Percentiles rank a stretch among this genome's conserved stretches.
phyloP scores from a whole-genome alignment of 2,888 invertebrate genomes.

The Dinocampus coccinellae region DNA sequence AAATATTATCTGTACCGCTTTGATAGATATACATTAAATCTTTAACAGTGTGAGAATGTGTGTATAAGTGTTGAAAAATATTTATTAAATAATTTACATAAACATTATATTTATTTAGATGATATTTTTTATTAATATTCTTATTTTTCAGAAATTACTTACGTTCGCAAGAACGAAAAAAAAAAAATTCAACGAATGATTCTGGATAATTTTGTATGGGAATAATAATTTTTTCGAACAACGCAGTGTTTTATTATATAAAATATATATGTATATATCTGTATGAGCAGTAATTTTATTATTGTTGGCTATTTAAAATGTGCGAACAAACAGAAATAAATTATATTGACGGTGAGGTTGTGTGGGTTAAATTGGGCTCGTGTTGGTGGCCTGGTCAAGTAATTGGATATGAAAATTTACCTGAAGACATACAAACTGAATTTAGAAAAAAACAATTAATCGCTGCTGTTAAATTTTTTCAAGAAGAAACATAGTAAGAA shows the following conservation, averaged over 20 bases:
- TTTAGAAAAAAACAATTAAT: constrained; percentile 79
- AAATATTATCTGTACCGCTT: background rate
- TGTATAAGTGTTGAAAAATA: background rate
- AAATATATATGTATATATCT: background rate
- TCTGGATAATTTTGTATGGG: background rate
- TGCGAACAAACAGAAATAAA: constrained; percentile 78
- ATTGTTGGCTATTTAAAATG: constrained; percentile 70
- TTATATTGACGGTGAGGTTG: constrained; percentile 82
- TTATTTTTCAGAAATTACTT: too few relatives aligned
- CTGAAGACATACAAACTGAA: constrained; percentile 77
- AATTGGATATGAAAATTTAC: constrained; percentile 74
- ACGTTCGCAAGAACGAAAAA: too few relatives aligned
- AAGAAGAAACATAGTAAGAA: constrained; percentile 86
- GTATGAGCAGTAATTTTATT: background rate
- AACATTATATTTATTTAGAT: background rate
- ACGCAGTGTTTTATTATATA: constrained; percentile 21
- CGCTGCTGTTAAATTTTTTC: constrained; percentile 87
- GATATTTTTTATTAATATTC: background rate
- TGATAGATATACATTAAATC: background rate
- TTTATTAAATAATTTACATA: background rate
- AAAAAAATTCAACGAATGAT: too few relatives aligned
- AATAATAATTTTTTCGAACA: background rate
- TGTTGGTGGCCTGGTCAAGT: constrained; percentile 92
- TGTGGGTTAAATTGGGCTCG: constrained; percentile 86
- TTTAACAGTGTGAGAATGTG: background rate